Conservation (phyloP, 2,888 invertebrate genomes). For the Xestoiulus laeticollis region DNA sequence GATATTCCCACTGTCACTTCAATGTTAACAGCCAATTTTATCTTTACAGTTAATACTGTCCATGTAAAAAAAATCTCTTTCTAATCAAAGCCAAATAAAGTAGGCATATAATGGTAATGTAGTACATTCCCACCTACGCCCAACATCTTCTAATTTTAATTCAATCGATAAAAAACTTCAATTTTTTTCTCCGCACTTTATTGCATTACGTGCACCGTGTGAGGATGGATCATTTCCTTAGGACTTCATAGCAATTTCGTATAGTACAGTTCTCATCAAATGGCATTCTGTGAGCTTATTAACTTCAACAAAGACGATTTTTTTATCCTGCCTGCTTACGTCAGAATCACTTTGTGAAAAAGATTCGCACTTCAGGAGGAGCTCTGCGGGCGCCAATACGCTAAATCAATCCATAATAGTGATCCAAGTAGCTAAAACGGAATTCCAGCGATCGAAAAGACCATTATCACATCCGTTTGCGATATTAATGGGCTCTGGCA, state of each 20-base stretch:
- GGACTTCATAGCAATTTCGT: neutral
- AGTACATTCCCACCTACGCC: neutral
- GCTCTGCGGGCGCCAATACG: neutral
- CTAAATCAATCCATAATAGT: neutral
- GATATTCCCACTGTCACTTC: too few species aligned
- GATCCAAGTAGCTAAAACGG: neutral
- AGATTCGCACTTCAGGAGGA: neutral
- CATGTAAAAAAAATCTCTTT: too few species aligned
- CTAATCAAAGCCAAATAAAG: too few species aligned
- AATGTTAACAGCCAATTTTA: too few species aligned
- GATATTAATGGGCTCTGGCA: neutral
- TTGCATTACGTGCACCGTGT: neutral
- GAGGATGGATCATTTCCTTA: neutral
- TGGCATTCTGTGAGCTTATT: neutral
- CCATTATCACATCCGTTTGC: neutral
- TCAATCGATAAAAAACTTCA: neutral
- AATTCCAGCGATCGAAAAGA: neutral
- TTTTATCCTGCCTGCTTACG: neutral
- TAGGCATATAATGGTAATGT: too few species aligned
- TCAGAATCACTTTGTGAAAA: neutral
- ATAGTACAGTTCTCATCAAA: neutral
- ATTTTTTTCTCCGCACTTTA: neutral
- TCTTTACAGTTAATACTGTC: too few species aligned
- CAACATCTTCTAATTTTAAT: neutral
- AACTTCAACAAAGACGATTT: neutral